These are phyloP conservation scores for Microdon myrmicae DNA, from an alignment of 2,888 invertebrate species.

Conservation along the genomic window DNA sequence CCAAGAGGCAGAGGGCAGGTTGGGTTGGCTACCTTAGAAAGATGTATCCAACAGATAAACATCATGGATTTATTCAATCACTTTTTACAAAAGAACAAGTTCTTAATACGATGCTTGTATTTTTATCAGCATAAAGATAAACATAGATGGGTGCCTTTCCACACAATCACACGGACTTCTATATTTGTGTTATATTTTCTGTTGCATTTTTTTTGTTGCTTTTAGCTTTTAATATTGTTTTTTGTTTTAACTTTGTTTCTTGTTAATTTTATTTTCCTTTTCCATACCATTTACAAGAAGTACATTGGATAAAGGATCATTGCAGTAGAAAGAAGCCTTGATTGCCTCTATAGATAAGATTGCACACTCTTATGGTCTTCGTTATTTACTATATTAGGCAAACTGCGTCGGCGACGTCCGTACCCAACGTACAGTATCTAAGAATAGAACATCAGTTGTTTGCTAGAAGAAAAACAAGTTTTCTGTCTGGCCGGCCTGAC, in stretches of 20 bases:
- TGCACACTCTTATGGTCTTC: conserved; percentile 45
- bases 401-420: conserved; percentile 16
- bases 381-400: conserved; percentile 48
- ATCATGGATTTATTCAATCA: conserved; percentile 51
- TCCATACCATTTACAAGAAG: conserved; percentile 17
- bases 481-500: conserved; percentile 36
- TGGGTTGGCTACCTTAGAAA: conserved; percentile 47
- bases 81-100: conserved; percentile 45
- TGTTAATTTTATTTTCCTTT: conserved; percentile 4
- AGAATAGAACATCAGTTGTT: conserved; percentile 48
- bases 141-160: conserved; percentile 41
- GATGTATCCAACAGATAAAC: conserved; percentile 43
- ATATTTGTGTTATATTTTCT: not conserved
- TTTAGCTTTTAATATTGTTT: conserved; percentile 6
- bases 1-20: conserved; percentile 19
- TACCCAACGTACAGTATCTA: conserved; percentile 23
- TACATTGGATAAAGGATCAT: conserved; percentile 28
- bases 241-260: not conserved
- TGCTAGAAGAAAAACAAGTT: conserved; percentile 38
- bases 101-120: conserved; percentile 51
- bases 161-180: conserved; percentile 9
- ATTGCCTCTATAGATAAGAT: conserved; percentile 48
- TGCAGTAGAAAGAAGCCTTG: conserved; percentile 41
- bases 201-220: conserved; percentile 1
- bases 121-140: conserved; percentile 50